A percentile compares a stretch with the other conserved stretches of the same genome.
phyloP scores from a whole-genome alignment of 1,140 invertebrate genomes.

The Latrodectus geometricus region DNA sequence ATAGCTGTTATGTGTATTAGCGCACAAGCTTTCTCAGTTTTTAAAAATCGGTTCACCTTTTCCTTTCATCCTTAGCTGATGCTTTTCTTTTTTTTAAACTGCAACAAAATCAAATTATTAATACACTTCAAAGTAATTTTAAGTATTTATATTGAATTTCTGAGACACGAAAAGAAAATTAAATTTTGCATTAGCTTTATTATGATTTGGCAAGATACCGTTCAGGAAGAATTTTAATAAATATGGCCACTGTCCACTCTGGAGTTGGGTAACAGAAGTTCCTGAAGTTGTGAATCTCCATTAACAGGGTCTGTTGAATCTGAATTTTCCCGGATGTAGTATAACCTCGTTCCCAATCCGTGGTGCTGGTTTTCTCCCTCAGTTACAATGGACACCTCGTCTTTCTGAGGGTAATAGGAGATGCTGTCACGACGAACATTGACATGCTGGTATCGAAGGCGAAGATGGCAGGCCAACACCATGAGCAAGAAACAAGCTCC shows the following conservation, averaged over 20 bases:
- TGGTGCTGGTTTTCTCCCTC: constrained; percentile 60
- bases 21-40: too few species aligned
- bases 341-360: constrained; percentile 62
- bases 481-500: constrained; percentile 8
- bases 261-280: constrained; percentile 28
- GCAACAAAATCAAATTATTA: too few species aligned
- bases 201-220: too few species aligned
- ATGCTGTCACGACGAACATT: constrained; percentile 60
- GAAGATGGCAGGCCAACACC: constrained; percentile 12
- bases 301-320: neutral
- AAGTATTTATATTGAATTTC: too few species aligned
- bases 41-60: too few species aligned
- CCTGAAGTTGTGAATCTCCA: constrained; percentile 50
- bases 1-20: too few species aligned
- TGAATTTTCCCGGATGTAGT: constrained; percentile 61
- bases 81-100: too few species aligned
- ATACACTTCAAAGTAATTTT: too few species aligned
- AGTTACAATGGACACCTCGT: constrained; percentile 65
- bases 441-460: constrained; percentile 5
- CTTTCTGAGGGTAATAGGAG: constrained; percentile 63
- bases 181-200: too few species aligned
- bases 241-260: neutral
- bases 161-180: too few species aligned
- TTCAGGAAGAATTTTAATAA: neutral
- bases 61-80: too few species aligned